Evolutionary conservation across 2,797 vertebrate species (phyloP).

Genomic region (Enteromius paludinosus): DNA sequence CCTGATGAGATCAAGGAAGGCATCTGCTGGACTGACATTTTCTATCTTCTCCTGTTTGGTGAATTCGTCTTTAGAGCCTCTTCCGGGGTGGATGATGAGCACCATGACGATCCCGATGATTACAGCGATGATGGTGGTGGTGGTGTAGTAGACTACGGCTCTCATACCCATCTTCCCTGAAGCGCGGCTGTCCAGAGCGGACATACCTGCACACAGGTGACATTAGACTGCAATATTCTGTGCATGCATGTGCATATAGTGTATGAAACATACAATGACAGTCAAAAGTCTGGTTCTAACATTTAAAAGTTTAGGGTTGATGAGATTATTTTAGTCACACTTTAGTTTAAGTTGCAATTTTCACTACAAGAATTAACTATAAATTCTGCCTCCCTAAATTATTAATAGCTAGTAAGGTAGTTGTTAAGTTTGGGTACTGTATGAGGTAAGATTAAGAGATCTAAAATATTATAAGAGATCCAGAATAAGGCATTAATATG

Average conservation of each 20-base stretch:
- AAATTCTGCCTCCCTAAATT: background rate
- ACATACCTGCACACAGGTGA: conserved; percentile 82
- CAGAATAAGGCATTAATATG: background rate
- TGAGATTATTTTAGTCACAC: background rate
- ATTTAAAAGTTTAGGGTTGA: background rate
- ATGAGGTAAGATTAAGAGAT: background rate
- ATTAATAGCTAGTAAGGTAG: background rate
- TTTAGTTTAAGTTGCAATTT: background rate
- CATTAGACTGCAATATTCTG: background rate
- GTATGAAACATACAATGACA: background rate
- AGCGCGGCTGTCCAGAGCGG: conserved; percentile 92
- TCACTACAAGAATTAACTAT: background rate
- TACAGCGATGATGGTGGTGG: conserved; percentile 94
- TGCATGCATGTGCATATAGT: background rate
- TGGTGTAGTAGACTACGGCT: conserved; percentile 95
- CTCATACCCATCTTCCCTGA: conserved; percentile 96
- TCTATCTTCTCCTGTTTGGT: conserved; percentile 87
- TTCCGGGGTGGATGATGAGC: conserved; percentile 94
- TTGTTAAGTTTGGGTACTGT: background rate
- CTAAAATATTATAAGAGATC: background rate
- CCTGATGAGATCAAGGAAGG: conserved; percentile 97
- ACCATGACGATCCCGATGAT: conserved; percentile 96
- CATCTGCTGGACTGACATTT: conserved; percentile 89
- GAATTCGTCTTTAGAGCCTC: conserved; percentile 92
- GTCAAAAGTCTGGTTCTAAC: background rate